Evolutionary conservation across 2,797 vertebrate species (phyloP).

Genomic region (Hippopotamyrus pictus): DNA sequence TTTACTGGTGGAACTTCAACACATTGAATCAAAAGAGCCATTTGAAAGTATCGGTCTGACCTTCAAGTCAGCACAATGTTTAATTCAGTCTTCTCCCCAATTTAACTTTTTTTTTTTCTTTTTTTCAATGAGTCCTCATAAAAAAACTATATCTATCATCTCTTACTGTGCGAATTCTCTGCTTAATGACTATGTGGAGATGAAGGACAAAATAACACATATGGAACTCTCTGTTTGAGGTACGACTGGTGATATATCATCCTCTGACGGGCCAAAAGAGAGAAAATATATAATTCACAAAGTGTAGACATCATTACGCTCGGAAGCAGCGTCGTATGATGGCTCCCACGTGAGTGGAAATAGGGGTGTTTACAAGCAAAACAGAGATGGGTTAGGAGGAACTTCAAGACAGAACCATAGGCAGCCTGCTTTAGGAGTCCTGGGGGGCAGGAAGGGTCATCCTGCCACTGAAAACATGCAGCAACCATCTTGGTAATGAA

Average conservation of each 20-base stretch:
- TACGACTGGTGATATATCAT: not conserved
- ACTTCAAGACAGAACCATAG: not conserved
- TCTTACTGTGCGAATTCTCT: not conserved
- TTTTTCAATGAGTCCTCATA: conserved; percentile 6
- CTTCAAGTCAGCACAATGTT: conserved; percentile 8
- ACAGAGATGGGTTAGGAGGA: not conserved
- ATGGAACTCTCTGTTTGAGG: not conserved
- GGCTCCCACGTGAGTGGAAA: not conserved
- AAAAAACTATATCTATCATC: not conserved
- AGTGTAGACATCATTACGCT: not conserved
- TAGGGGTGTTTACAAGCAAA: not conserved
- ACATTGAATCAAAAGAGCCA: not conserved
- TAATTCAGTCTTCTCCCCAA: conserved; percentile 10
- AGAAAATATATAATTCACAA: conserved; percentile 6
- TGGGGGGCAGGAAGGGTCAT: not conserved
- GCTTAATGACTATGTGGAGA: not conserved
- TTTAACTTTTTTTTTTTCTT: not conserved
- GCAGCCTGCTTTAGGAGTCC: not conserved
- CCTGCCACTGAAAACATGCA: not conserved
- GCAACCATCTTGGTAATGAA: not conserved
- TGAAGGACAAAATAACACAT: not conserved
- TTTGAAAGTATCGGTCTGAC: not conserved
- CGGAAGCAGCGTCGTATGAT: not conserved
- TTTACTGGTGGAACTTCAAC: not conserved
- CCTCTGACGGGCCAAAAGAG: not conserved